Conservation (phyloP, 2,797 vertebrate species). For the Tokudaia muenninki region DNA sequence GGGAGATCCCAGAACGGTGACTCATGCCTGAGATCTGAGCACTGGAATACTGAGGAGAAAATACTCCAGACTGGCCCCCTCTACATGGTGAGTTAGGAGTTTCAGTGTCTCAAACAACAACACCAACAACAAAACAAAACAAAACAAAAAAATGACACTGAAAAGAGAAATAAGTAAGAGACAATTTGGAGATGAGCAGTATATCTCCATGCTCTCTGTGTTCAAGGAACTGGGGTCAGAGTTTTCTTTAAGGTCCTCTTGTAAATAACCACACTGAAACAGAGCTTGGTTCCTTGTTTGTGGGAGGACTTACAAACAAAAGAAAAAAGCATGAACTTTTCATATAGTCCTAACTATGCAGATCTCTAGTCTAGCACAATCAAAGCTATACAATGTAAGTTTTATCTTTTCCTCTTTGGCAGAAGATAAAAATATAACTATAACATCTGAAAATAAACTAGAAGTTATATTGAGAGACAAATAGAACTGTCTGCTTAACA, state of each 20-base stretch:
- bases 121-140: too few relatives aligned
- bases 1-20: too few relatives aligned
- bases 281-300: not conserved
- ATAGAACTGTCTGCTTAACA: constrained; percentile 19
- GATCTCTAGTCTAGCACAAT: not conserved
- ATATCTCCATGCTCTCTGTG: not conserved
- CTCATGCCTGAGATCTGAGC: not conserved
- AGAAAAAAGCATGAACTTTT: not conserved
- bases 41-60: too few relatives aligned
- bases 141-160: not conserved
- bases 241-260: not conserved
- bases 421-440: constrained; percentile 24
- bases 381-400: not conserved
- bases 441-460: constrained; percentile 54
- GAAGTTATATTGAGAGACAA: not conserved
- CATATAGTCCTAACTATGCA: not conserved
- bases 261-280: not conserved
- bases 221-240: not conserved
- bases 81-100: not conserved
- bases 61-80: not conserved
- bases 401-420: not conserved
- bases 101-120: not conserved
- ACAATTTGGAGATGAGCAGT: not conserved
- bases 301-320: not conserved
- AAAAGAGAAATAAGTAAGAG: not conserved